Evolutionary conservation across 2,888 invertebrate genomes (phyloP).

Genomic region (Cotesia congregata): DNA sequence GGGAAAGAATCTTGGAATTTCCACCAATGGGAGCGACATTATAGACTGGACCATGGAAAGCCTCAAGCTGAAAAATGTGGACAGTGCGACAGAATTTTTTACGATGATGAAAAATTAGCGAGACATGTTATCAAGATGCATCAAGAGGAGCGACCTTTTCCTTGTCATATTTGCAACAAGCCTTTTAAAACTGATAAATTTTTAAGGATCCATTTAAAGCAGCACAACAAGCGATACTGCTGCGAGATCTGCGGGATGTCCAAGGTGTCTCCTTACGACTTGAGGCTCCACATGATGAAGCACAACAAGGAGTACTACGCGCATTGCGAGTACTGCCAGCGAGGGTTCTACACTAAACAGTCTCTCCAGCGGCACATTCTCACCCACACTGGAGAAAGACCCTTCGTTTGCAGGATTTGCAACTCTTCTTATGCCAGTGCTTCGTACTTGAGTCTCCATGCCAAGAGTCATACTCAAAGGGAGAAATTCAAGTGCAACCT

Average conservation of each 20-base stretch:
- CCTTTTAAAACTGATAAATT: constrained; percentile 73
- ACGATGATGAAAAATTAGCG: constrained; percentile 71
- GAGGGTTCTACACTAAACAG: constrained; percentile 72
- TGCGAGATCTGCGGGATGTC: constrained; percentile 62
- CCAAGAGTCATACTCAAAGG: constrained; percentile 70
- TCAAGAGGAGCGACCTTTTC: constrained; percentile 72
- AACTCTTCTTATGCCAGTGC: constrained; percentile 72
- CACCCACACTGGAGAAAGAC: constrained; percentile 69
- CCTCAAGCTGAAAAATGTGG: constrained; percentile 59
- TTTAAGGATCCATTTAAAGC: constrained; percentile 72
- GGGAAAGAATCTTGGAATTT: constrained; percentile 41
- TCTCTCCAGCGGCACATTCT: constrained; percentile 71
- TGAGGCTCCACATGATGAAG: constrained; percentile 71
- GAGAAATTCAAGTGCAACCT: constrained; percentile 66
- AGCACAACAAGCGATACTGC: constrained; percentile 69
- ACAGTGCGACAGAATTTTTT: constrained; percentile 71
- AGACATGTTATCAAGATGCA: constrained; percentile 73
- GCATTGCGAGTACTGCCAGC: constrained; percentile 71
- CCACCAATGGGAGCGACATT: constrained; percentile 46
- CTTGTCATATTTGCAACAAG: constrained; percentile 73
- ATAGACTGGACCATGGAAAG: constrained; percentile 52
- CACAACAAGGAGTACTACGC: constrained; percentile 74
- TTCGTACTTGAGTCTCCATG: constrained; percentile 72
- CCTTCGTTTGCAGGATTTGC: constrained; percentile 71
- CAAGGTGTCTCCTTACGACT: constrained; percentile 61